Conservation (phyloP, 2,888 invertebrate genomes). For the Latrodectus elegans region DNA sequence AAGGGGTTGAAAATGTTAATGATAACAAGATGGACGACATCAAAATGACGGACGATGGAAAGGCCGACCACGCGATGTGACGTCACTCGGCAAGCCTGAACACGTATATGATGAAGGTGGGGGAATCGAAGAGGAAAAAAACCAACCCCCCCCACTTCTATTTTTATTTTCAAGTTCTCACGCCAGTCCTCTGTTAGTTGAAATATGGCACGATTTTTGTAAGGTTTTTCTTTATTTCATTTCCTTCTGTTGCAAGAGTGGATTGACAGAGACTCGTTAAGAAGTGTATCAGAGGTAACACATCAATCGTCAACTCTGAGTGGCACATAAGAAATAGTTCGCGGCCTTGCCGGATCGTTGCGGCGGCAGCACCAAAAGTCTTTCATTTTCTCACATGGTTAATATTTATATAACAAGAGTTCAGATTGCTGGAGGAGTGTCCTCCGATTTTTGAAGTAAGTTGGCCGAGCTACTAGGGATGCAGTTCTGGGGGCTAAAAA, state of each 20-base stretch:
- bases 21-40: slow-evolving; percentile 69
- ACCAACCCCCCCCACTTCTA: slow-evolving; percentile 16
- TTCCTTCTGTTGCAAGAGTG: background rate
- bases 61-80: slow-evolving; percentile 38
- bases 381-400: background rate
- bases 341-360: slow-evolving; percentile 17
- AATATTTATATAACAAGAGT: slow-evolving; percentile 47
- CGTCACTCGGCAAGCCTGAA: slow-evolving; percentile 56
- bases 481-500: slow-evolving; percentile 61
- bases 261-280: background rate
- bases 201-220: slow-evolving; percentile 64
- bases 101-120: slow-evolving; percentile 56
- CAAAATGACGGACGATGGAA: slow-evolving; percentile 65
- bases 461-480: slow-evolving; percentile 55
- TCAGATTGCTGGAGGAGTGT: slow-evolving; percentile 37
- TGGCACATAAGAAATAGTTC: slow-evolving; percentile 56
- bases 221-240: slow-evolving; percentile 21
- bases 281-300: background rate
- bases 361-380: background rate
- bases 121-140: slow-evolving; percentile 8
- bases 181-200: slow-evolving; percentile 27
- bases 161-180: slow-evolving; percentile 15
- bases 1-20: slow-evolving; percentile 33
- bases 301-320: slow-evolving; percentile 16
- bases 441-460: slow-evolving; percentile 17